These are phyloP conservation scores for Polietes domitor DNA, from an alignment of 2,888 invertebrate species.

Conservation along the genomic window DNA sequence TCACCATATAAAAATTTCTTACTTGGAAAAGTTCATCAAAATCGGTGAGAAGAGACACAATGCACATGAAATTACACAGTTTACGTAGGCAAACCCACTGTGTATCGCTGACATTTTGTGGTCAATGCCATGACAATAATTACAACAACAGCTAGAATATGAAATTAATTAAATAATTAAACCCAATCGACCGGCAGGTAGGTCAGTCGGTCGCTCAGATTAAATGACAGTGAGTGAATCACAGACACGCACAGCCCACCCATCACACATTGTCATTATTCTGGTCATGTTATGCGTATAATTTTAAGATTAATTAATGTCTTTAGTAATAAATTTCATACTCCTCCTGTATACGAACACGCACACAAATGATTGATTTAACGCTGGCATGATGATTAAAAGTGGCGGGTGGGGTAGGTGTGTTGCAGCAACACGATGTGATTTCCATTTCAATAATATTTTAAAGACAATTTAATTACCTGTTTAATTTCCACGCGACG, in stretches of 20 bases:
- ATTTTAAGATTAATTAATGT: constrained; percentile 60
- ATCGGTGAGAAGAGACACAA: too few species aligned
- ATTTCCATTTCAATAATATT: constrained; percentile 1
- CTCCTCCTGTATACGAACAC: not conserved
- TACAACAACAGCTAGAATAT: constrained; percentile 10
- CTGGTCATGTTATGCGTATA: constrained; percentile 18
- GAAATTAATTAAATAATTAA: constrained; percentile 45
- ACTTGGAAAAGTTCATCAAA: too few species aligned
- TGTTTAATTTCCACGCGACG: constrained; percentile 43
- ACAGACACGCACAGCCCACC: not conserved
- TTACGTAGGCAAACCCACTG: too few species aligned
- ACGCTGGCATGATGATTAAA: too few species aligned
- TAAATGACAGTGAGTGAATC: not conserved
- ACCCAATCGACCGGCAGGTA: not conserved
- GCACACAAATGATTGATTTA: constrained; percentile 28
- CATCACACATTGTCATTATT: constrained; percentile 16
- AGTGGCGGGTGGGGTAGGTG: too few species aligned
- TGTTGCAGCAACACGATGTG: not conserved
- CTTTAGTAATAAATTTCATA: constrained; percentile 45
- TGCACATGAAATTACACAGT: too few species aligned
- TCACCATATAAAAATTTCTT: too few species aligned
- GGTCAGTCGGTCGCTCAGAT: constrained; percentile 10
- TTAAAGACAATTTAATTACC: constrained; percentile 56
- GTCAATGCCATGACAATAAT: constrained; percentile 2
- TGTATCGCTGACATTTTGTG: not conserved